Conservation (phyloP, 2,888 invertebrate species). For the Taphrorychus bicolor region DNA sequence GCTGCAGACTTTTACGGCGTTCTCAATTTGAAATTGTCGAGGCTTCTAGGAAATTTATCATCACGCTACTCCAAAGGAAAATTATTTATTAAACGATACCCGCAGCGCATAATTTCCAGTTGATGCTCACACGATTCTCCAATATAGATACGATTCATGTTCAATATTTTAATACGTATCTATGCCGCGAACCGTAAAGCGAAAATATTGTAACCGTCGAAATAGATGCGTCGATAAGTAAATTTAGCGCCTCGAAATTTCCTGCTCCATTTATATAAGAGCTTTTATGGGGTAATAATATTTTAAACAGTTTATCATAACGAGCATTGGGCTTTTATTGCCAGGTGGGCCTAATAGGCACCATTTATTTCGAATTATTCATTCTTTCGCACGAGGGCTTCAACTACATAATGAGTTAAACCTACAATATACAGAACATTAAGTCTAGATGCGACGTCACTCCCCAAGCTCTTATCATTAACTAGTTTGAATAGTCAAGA, state of each 20-base stretch:
- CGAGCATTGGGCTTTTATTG: background rate
- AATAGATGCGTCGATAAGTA: constrained; percentile 1
- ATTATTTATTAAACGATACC: background rate
- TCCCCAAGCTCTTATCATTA: too few relatives aligned
- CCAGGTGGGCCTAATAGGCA: too few relatives aligned
- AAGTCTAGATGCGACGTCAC: too few relatives aligned
- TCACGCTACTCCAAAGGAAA: background rate
- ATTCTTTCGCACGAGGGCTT: too few relatives aligned
- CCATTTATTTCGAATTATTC: too few relatives aligned
- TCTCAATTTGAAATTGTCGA: too few relatives aligned
- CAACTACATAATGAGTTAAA: too few relatives aligned
- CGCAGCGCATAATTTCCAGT: constrained; percentile 2
- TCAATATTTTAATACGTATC: constrained; percentile 3
- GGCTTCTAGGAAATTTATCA: background rate
- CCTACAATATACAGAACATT: too few relatives aligned
- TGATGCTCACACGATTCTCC: background rate
- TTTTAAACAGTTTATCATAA: background rate
- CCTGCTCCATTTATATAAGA: background rate
- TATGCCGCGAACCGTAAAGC: background rate
- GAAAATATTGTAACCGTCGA: constrained; percentile 1
- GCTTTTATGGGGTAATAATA: background rate
- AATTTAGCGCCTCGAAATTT: background rate
- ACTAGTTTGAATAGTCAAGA: too few relatives aligned
- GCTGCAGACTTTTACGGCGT: background rate
- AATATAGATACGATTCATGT: background rate